Conservation (phyloP, 1,140 invertebrate species). For the Eupristina koningsbergeri region DNA sequence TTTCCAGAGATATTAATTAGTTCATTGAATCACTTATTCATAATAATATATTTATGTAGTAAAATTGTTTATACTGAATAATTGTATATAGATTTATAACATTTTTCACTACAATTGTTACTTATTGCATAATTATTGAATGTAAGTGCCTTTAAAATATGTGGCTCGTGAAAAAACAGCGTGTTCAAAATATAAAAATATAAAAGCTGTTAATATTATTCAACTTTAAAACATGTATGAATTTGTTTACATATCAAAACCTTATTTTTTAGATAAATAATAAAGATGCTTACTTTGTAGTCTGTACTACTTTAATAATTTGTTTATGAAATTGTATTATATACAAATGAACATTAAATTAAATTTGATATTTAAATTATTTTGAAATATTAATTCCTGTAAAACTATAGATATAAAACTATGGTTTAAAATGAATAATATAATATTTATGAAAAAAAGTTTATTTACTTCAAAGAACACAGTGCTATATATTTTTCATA, state of each 20-base stretch:
- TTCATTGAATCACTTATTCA: constrained; percentile 18
- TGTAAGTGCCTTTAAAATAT: constrained; percentile 48
- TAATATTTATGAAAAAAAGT: constrained; percentile 34
- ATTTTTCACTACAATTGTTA: constrained; percentile 42
- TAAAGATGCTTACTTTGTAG: constrained; percentile 40
- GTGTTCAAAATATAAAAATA: constrained; percentile 42
- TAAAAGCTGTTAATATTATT: constrained; percentile 32
- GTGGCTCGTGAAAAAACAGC: constrained; percentile 47
- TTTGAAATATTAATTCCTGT: neutral
- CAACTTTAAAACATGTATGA: constrained; percentile 31
- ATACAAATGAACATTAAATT: constrained; percentile 31
- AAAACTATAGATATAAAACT: neutral
- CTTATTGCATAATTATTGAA: constrained; percentile 37
- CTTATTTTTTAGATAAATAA: constrained; percentile 27
- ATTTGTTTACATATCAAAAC: constrained; percentile 38
- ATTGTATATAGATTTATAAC: constrained; percentile 48
- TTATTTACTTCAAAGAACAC: constrained; percentile 49
- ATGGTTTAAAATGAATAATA: neutral
- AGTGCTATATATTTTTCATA: constrained; percentile 35
- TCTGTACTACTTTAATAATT: constrained; percentile 26
- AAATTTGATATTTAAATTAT: constrained; percentile 25
- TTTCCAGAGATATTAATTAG: constrained; percentile 13
- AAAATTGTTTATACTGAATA: constrained; percentile 39
- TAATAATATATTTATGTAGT: constrained; percentile 36
- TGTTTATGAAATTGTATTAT: constrained; percentile 32